phyloP scores from a whole-genome alignment of 2,888 invertebrate species.

The Drosophila tanythrix region DNA sequence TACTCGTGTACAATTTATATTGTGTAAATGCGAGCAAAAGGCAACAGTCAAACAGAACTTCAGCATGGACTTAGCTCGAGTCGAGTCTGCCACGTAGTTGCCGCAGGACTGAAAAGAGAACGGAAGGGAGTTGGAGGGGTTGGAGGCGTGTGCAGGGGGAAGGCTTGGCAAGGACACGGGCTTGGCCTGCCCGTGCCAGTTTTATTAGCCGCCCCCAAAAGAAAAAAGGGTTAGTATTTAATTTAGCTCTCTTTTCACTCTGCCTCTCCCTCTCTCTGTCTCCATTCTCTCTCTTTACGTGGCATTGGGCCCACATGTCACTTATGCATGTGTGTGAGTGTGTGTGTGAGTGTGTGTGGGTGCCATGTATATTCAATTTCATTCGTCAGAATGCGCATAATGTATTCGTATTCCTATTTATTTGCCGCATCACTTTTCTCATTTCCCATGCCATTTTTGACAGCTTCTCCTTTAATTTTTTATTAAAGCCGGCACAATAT shows the following conservation, averaged over 20 bases:
- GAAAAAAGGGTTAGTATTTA: constrained; percentile 60
- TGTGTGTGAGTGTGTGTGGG: constrained; percentile 13
- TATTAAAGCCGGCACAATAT: constrained; percentile 65
- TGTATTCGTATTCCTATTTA: constrained; percentile 54
- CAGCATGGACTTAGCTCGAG: constrained; percentile 19
- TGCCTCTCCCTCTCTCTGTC: background rate
- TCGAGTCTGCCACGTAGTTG: constrained; percentile 20
- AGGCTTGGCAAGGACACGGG: background rate
- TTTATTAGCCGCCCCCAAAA: constrained; percentile 16
- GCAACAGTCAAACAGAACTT: constrained; percentile 39
- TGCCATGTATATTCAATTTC: constrained; percentile 53
- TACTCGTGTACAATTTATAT: constrained; percentile 67
- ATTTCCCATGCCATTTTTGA: constrained; percentile 25
- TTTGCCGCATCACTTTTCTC: constrained; percentile 46
- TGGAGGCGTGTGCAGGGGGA: background rate
- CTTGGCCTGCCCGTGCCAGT: constrained; percentile 13
- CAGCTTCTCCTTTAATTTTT: constrained; percentile 13
- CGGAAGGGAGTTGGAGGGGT: too few relatives aligned
- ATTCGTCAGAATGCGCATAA: constrained; percentile 66
- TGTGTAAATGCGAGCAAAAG: constrained; percentile 64
- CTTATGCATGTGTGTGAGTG: constrained; percentile 8
- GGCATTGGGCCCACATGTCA: constrained; percentile 51
- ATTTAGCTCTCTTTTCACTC: constrained; percentile 14
- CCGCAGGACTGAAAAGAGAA: background rate
- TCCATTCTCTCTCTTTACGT: constrained; percentile 46